Evolutionary conservation across 2,888 invertebrate genomes (phyloP), one percentile per base, ranked within the genome.

Genomic region (Synergus itoensis): DNA sequence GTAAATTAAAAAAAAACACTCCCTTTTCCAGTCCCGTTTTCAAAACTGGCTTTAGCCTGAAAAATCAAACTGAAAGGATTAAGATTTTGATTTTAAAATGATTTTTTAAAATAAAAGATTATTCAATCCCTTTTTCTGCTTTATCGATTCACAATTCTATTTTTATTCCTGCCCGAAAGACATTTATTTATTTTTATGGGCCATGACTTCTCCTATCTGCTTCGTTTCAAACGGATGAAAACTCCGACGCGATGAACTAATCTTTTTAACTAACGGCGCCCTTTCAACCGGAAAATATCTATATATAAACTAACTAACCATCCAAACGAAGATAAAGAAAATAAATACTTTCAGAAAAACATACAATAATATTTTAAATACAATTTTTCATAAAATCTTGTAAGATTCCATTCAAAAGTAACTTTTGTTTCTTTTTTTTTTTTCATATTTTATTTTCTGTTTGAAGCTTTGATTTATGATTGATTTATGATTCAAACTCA

Each of bases 171-270:
- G 4, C 5, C 67, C 28, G 14, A 48, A 48, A 28, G 45, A 28
- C 45, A 69, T 69, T 45, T 28, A 14, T 63, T 53, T n/a, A 53
- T 53, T 53, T 53, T 53, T 53, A 53, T 53, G 53, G 53, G 53
- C 21, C 18, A 69, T 45, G 45, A 69, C 67, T 69, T 45, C 45
- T 69, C 45, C 67, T 69, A 69, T 69, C 67, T 69, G 12, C 18
- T 69, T 69, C 67, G 45, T 69, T 69, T 69, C 4, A 69, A 69
- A 69, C 45, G 67, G 67, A 69, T 69, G 67, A 21, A 45, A 69
- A 69, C 45, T 53, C 45, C 16, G 45, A 48, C 45, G 53, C 53
- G n/a, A 53, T 8, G n/a, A 53, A 45, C 45, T 69, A 43, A 69
- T 69, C 67, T 45, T 69, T 69, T 48, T 69, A 48, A 69, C 67